Percentiles rank a stretch among this genome's conserved stretches.
phyloP scores from a whole-genome alignment of 2,888 invertebrate species.

The Hoplodrina blanda region DNA sequence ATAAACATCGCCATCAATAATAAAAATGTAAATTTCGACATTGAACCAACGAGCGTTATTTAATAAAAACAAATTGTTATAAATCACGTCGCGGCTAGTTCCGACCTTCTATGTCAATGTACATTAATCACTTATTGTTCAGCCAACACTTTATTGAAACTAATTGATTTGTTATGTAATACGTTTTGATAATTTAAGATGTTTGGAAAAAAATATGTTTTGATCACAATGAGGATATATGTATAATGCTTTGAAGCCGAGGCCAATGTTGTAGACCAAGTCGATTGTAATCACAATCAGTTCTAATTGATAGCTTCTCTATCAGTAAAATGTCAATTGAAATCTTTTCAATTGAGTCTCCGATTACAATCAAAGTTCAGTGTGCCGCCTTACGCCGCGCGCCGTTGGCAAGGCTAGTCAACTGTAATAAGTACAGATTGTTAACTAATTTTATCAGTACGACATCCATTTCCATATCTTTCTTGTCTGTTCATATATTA shows the following conservation, averaged over 20 bases:
- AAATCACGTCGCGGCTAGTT: constrained; percentile 54
- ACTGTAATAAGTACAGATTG: constrained; percentile 26
- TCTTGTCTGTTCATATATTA: constrained; percentile 6
- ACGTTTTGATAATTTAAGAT: constrained; percentile 31
- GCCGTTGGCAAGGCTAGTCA: constrained; percentile 24
- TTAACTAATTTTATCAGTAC: constrained; percentile 34
- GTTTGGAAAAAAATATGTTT: constrained; percentile 37
- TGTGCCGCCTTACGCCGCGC: constrained; percentile 26
- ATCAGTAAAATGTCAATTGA: constrained; percentile 57
- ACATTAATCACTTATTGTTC: constrained; percentile 65
- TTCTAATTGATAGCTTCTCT: constrained; percentile 53
- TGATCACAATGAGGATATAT: constrained; percentile 10
- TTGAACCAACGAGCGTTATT: constrained; percentile 61
- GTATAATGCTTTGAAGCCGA: constrained; percentile 28
- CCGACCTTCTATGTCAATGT: constrained; percentile 57
- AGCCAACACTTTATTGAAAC: constrained; percentile 59
- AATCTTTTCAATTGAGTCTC: constrained; percentile 50
- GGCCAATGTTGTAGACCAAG: constrained; percentile 10
- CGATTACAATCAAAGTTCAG: constrained; percentile 51
- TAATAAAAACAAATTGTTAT: constrained; percentile 63
- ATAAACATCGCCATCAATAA: constrained; percentile 57
- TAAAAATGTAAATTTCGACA: constrained; percentile 61
- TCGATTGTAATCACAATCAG: constrained; percentile 42
- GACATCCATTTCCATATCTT: constrained; percentile 16
- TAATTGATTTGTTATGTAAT: constrained; percentile 63